Evolutionary conservation across 2,113 vertebrate genomes (phyloP).

Genomic region (Leucopsar rothschildi): DNA sequence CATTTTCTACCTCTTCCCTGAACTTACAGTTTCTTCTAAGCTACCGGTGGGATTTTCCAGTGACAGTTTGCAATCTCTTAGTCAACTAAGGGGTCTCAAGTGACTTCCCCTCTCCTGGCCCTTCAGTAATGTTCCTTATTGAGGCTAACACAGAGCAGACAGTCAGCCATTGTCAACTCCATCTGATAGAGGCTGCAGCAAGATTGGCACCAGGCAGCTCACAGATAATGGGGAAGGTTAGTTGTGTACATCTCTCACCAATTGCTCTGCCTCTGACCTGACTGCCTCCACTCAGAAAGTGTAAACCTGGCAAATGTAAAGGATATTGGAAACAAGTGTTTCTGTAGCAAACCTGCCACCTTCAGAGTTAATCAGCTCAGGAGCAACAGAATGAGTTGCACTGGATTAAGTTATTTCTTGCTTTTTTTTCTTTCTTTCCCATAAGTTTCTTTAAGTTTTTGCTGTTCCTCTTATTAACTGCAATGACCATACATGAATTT

Average conservation of each 20-base stretch:
- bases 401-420: not conserved
- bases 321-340: not conserved
- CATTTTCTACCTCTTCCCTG: not conserved
- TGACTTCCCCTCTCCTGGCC: not conserved
- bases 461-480: not conserved
- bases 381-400: not conserved
- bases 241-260: constrained; percentile 40
- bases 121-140: constrained; percentile 11
- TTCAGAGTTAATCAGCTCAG: not conserved
- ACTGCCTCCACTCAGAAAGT: not conserved
- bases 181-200: constrained; percentile 30
- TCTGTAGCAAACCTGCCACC: not conserved
- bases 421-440: not conserved
- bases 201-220: constrained; percentile 16
- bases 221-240: constrained; percentile 56
- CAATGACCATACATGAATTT: not conserved
- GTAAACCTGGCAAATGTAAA: constrained; percentile 23
- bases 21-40: constrained; percentile 6
- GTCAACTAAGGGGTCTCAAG: not conserved
- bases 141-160: constrained; percentile 30
- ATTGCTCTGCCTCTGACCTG: constrained; percentile 29
- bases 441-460: not conserved
- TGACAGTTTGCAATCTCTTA: not conserved
- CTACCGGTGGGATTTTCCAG: not conserved
- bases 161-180: constrained; percentile 31